Evolutionary conservation across 2,888 invertebrate genomes (phyloP), one percentile per base, ranked within the genome.

Genomic region (Phania funesta): DNA sequence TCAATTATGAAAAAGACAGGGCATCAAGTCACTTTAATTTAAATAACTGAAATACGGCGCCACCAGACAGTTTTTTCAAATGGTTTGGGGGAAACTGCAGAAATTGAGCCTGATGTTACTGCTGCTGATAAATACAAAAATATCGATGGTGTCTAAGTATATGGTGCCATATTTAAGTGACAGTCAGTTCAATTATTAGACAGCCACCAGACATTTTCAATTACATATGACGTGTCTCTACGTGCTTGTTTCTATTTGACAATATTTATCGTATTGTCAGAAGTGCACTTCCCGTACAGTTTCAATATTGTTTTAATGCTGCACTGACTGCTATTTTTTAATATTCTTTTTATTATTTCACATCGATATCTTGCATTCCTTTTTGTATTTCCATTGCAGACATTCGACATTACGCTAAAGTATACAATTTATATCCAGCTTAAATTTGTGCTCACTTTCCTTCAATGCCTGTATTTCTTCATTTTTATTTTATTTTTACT

Each of bases 151-250:
- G n/a, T 20, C 62, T 35, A 13, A 4, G 38, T 50, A 18, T n/a
- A 20, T 50, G 79, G 67, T 60, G 41, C 48, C 64, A 58, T 29
- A 50, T 41, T 50, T 41, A 20, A 44, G 58, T 58, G 44, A 38
- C 65, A 73, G 81, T 70, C 74, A 82, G 38, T 70, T 75, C 56
- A 68, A 62, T 80, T 65, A 77, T 88, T 86, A 87, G 88, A 87
- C 89, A 88, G 87, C 86, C 88, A 85, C 86, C 87, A 88, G 89
- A 89, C 89, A 87, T 88, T 88, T 89, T 87, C 89, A 88, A 89
- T 88, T 88, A 88, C 87, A 86, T 81, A 85, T 85, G 75, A 79
- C 68, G 62, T 67, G 58, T 29, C 71, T 54, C 58, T 75, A 71
- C 41, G 65, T 71, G 67, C 38, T 58, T 78, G 26, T 18, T 44